phyloP scores from a whole-genome alignment of 2,888 invertebrate species.

The Leucophenga maculata region DNA sequence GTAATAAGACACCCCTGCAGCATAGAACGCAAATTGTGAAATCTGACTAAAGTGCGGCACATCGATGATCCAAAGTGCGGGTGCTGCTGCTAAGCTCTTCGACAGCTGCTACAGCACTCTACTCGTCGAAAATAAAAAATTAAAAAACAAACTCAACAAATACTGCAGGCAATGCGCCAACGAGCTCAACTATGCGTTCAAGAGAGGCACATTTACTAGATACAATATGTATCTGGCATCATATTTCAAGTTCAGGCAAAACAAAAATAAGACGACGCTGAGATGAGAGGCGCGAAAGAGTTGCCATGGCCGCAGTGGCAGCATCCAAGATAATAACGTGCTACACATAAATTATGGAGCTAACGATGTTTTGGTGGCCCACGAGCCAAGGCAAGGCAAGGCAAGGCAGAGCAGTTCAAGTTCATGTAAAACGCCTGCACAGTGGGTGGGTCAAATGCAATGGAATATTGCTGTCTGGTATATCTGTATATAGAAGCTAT shows the following conservation, averaged over 20 bases:
- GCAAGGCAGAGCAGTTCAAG: neutral
- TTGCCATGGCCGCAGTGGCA: neutral
- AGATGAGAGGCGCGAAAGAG: constrained; percentile 3
- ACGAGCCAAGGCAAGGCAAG: neutral
- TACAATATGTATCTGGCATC: constrained; percentile 7
- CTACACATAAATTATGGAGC: constrained; percentile 21
- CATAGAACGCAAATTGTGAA: no score
- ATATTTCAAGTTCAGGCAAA: constrained; percentile 14
- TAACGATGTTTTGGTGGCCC: constrained; percentile 17
- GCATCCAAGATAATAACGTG: constrained; percentile 9
- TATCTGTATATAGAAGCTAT: no score
- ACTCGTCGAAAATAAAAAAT: no score
- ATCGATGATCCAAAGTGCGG: neutral
- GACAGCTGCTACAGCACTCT: no score
- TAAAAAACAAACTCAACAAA: no score
- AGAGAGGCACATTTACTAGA: neutral
- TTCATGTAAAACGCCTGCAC: constrained; percentile 1
- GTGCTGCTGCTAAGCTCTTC: neutral
- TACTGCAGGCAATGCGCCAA: no score
- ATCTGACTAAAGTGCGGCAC: no score
- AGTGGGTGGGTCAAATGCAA: constrained; percentile 2
- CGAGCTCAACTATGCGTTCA: no score
- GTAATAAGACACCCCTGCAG: no score
- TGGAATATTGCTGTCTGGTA: neutral
- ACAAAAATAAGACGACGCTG: neutral